Percentiles rank a stretch among this genome's conserved stretches.
These are phyloP conservation scores for Stegostoma tigrinum DNA, from an alignment of 2,113 vertebrate genomes.

Conservation along the genomic window DNA sequence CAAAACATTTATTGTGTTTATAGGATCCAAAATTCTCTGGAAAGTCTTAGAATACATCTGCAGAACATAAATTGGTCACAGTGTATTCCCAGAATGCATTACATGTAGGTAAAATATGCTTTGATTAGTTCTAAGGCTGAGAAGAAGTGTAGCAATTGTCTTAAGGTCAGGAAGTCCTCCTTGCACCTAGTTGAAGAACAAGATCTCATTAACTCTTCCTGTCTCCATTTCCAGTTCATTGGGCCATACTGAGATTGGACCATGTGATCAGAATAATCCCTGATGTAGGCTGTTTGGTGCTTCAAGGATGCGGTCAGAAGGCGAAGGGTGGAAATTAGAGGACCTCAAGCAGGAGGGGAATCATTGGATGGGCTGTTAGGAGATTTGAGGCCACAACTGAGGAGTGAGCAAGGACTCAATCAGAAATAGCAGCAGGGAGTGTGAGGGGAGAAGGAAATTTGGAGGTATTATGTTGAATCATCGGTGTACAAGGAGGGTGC, in stretches of 20 bases:
- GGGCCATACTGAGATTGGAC: neutral
- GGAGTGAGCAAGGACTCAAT: neutral
- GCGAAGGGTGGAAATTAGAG: neutral
- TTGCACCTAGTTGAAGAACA: neutral
- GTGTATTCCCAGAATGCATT: neutral
- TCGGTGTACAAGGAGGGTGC: neutral
- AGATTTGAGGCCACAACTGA: neutral
- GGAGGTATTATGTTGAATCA: neutral
- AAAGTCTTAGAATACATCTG: constrained; percentile 24
- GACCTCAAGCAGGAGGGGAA: neutral
- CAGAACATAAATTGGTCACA: neutral
- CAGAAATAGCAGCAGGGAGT: neutral
- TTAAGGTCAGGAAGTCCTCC: neutral
- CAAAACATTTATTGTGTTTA: constrained; percentile 11
- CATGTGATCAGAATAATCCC: neutral
- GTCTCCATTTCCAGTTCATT: neutral
- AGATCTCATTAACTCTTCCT: neutral
- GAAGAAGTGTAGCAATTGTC: neutral
- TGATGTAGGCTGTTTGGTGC: neutral
- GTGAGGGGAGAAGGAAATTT: neutral
- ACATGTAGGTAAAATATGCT: neutral
- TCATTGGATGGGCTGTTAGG: neutral
- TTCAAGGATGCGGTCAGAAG: neutral
- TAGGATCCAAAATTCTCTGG: constrained; percentile 18
- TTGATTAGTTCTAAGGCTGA: neutral